Evolutionary conservation across 2,888 invertebrate genomes (phyloP), one percentile per base, ranked within the genome.

Genomic region (Poecilobothrus nobilitatus): DNA sequence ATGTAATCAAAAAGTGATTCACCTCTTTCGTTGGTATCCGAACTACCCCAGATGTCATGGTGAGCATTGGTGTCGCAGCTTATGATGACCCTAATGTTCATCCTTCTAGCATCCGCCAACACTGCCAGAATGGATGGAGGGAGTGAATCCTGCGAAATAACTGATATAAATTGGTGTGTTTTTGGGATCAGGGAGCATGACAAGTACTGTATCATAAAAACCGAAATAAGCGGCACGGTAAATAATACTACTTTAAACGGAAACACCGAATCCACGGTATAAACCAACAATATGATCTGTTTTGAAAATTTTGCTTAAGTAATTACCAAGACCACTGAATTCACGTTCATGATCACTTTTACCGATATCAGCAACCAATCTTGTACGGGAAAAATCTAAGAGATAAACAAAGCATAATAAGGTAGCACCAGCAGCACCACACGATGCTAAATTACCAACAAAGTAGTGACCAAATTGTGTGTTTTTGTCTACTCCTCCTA

Each of bases 201-300:
- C 93, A 82, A 95, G 94, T 76, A 94, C 94, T 70, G 95, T 95
- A 84, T 96, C 96, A 84, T 94, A 96, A 88, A 95, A 92, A 73
- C 96, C 95, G 84, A 96, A 96, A 88, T 95, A 96, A 71, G 94
- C 87, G 66, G 95, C 95, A 82, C 95, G 91, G 86, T 97, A 97
- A 84, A 96, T 95, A 34, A 34, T 34, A 34, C 8, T 95, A 75
- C 95, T 95, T 84, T 95, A 95, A 73, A 96, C 95, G 71, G 95
- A 96, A 76, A 96, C 95, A 76, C 91, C 90, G 85, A 96, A 95
- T 72, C 96, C 96, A 83, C 93, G 88, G 88, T 97, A 97, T 73
- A 97, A 85, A 76, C 96, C 96, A 73, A 79, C 76, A 64, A 94
- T 81, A 71, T 95, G 95, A 79, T 96, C 95, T 74, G 89, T 84